Evolutionary conservation across 2,113 vertebrate genomes (phyloP), one percentile per base, ranked within the genome.

Genomic region (Equus przewalskii): DNA sequence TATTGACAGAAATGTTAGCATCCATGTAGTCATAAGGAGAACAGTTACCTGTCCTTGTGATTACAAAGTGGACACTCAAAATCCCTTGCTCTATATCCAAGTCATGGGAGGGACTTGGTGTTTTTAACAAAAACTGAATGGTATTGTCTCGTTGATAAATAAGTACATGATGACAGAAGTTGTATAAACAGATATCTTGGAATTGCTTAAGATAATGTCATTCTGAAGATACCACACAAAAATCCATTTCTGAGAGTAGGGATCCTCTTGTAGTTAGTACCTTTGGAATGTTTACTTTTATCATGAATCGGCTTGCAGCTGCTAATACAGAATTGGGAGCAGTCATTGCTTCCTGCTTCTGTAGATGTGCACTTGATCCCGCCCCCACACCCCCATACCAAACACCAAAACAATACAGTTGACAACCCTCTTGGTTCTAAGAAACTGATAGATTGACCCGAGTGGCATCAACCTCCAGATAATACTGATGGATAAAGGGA

Each of bases 81-180:
- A 85, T 76, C 44, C 28, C 33, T 92, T 94, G 67, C 65, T 96
- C 33, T 89, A 8, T 87, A 80, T 81, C 49, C n/a, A 75, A 64
- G 33, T 73, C 15, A 15, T 67, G 26, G 60, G 79, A 78, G 7
- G n/a, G 30, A 41, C 49, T 86, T 87, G n/a, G 13, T 72, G 69
- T 83, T 83, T 88, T 70, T 79, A 83, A 36, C 41, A 36, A 22
- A 85, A 22, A 69, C 16, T 65, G 51, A 93, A 36, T 16, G 26
- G 21, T 30, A 33, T 30, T 46, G 28, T 91, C 36, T 83, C 30
- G 24, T 60, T 64, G 86, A 75, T 65, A 70, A 64, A 46, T 78
- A 76, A 92, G 58, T 44, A 56, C 14, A 51, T n/a, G 41, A 41
- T 84, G 46, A 72, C 60, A 79, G 10, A 81, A 28, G 26, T 88